These are phyloP conservation scores for Microtus richardsoni DNA, from an alignment of 2,113 vertebrate genomes.

Conservation along the genomic window DNA sequence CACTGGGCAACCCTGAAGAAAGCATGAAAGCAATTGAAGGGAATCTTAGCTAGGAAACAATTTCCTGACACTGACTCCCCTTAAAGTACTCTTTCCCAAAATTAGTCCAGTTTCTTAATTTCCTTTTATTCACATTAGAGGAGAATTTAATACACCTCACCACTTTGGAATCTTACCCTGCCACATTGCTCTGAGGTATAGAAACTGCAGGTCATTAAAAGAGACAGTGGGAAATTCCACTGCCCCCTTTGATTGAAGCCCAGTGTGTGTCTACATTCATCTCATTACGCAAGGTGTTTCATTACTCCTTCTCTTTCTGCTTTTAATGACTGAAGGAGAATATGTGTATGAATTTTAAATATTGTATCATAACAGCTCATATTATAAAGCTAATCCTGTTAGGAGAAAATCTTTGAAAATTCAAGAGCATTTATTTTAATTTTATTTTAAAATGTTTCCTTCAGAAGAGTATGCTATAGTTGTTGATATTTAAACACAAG, in stretches of 20 bases:
- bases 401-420: neutral
- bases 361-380: neutral
- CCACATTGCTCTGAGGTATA: neutral
- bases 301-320: neutral
- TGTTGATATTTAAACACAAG: neutral
- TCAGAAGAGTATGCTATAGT: neutral
- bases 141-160: neutral
- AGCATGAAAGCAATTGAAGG: neutral
- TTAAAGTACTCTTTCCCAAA: neutral
- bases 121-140: neutral
- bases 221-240: neutral
- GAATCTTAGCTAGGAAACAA: neutral
- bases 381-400: neutral
- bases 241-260: neutral
- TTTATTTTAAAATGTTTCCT: neutral
- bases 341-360: neutral
- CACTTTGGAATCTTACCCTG: neutral
- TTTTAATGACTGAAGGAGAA: neutral
- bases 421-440: neutral
- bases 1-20: neutral
- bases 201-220: neutral
- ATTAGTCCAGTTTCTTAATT: neutral
- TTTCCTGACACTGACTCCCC: neutral
- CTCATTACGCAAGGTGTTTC: neutral
- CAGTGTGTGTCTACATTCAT: neutral